Conservation (phyloP, 2,113 vertebrate genomes). For the Sprattus sprattus region DNA sequence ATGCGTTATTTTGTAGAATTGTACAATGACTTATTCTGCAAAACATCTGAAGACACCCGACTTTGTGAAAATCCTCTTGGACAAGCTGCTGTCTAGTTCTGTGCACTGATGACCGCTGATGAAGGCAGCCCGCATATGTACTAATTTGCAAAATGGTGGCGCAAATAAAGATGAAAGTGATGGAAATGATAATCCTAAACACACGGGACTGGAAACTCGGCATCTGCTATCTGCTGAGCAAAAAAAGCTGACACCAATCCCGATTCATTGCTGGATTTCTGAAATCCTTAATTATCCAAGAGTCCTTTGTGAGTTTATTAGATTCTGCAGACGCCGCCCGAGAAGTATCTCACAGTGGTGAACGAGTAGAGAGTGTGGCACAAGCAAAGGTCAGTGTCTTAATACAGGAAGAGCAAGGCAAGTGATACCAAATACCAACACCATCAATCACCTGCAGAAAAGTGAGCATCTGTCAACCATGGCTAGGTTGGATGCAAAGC, state of each 20-base stretch:
- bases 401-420: not conserved
- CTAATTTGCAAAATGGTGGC: not conserved
- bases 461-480: not conserved
- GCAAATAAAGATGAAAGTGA: conserved; percentile 2
- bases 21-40: not conserved
- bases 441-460: not conserved
- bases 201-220: not conserved
- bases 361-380: not conserved
- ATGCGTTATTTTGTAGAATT: not conserved
- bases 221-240: not conserved
- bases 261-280: not conserved
- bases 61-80: not conserved
- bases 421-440: not conserved
- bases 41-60: not conserved
- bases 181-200: conserved; percentile 3
- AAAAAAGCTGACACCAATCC: not conserved
- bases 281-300: not conserved
- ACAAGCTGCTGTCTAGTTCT: not conserved
- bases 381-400: conserved; percentile 1
- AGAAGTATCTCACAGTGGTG: not conserved
- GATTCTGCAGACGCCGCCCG: not conserved
- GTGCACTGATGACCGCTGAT: not conserved
- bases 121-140: not conserved
- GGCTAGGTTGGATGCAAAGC: not conserved
- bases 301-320: not conserved